Evolutionary conservation across 2,797 vertebrate species (phyloP), one percentile per base, ranked within the genome.

Genomic region (Naso thynnoides): DNA sequence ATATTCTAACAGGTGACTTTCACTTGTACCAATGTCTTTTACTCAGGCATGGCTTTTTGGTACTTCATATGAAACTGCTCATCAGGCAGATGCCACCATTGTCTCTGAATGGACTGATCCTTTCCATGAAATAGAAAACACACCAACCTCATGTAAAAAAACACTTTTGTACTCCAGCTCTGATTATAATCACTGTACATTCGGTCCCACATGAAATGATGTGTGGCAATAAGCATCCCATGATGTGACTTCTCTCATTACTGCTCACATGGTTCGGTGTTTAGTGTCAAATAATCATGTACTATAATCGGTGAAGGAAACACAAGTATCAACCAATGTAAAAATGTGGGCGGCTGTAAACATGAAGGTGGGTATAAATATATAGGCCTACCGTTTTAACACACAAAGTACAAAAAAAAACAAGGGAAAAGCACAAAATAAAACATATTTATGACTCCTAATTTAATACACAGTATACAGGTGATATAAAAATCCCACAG

Each of bases 71-170:
- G n/a, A n/a, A n/a, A n/a, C n/a, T n/a, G n/a, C n/a, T n/a, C n/a
- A 84, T 74, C 79, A 79, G 56, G 75, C 70, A 79, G 45, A 57
- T 44, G 66, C 21, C 47, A 65, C 13, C 19, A 4, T 58, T 67
- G 52, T 36, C 59, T 62, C 29, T 33, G 10, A 70, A 48, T 39
- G 24, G 41, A 54, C 62, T 11, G 58, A 64, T 49, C 6, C 68
- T 63, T 49, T 26, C 23, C 50, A 47, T 49, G 38, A 69, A 79
- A 76, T 47, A 69, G 36, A 71, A 68, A 53, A 23, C n/a, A 56
- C 21, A n/a, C n/a, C n/a, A n/a, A n/a, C n/a, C n/a, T n/a, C 50
- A 47, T 36, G 45, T 21, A 29, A 54, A 23, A 42, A 2, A 33
- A 33, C 42, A 29, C 18, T 45, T 56, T 18, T 55, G 36, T 42